These are phyloP conservation scores for Drosophila demipolita DNA, from an alignment of 2,888 invertebrate genomes.

Conservation along the genomic window DNA sequence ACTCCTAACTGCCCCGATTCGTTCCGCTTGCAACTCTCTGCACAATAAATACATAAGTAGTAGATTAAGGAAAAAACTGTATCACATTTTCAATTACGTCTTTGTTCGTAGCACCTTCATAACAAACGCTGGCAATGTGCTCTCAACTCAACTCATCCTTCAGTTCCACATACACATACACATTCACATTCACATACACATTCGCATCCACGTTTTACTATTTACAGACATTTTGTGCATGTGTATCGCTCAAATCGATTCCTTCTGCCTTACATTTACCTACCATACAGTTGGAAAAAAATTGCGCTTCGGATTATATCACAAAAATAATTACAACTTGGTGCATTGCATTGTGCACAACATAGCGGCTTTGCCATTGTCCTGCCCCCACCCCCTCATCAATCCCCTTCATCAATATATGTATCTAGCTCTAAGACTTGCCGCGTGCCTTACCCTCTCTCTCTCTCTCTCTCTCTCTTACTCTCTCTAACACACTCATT, in stretches of 20 bases:
- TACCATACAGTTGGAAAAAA: slow-evolving; percentile 75
- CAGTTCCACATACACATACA: neutral
- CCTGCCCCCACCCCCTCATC: neutral
- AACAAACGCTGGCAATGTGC: slow-evolving; percentile 63
- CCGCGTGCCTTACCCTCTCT: neutral
- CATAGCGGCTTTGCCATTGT: slow-evolving; percentile 26
- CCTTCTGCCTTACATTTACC: slow-evolving; percentile 50
- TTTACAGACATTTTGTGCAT: slow-evolving; percentile 54
- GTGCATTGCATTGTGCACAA: slow-evolving; percentile 44
- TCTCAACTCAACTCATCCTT: slow-evolving; percentile 10
- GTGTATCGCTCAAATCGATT: slow-evolving; percentile 22
- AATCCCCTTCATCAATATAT: neutral
- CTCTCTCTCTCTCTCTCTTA: slow-evolving; percentile 2
- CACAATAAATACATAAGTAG: slow-evolving; percentile 67
- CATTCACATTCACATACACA: neutral
- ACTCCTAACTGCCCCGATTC: neutral
- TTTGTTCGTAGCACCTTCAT: slow-evolving; percentile 85
- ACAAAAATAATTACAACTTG: slow-evolving; percentile 78
- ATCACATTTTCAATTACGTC: slow-evolving; percentile 85
- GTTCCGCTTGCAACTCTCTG: slow-evolving; percentile 5
- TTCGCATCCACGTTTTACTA: slow-evolving; percentile 34
- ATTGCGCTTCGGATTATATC: slow-evolving; percentile 80
- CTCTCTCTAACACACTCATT: neutral
- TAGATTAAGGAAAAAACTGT: slow-evolving; percentile 80
- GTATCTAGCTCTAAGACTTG: slow-evolving; percentile 8